phyloP scores from a whole-genome alignment of 2,113 vertebrate species.

The Scolopax mira region DNA sequence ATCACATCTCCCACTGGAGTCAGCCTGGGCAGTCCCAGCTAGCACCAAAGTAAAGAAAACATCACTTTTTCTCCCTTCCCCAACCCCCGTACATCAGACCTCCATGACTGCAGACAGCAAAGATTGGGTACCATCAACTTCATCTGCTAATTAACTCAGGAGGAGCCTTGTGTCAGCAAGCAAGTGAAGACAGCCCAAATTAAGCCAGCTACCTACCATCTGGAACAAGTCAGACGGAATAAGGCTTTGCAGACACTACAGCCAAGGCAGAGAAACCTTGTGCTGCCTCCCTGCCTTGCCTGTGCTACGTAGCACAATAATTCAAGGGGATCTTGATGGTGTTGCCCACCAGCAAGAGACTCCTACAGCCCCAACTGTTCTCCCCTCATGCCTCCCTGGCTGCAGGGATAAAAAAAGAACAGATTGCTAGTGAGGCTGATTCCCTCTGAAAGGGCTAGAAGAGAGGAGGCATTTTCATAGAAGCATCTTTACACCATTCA shows the following conservation, averaged over 20 bases:
- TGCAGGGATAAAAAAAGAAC: neutral
- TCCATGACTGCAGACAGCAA: neutral
- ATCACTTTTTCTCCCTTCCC: too few relatives aligned
- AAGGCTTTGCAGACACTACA: neutral
- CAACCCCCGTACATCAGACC: neutral
- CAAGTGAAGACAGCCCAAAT: neutral
- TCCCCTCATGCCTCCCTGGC: neutral
- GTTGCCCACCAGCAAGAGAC: too few relatives aligned
- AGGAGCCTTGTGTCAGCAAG: neutral
- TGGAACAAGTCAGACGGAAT: neutral
- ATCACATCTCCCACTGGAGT: neutral
- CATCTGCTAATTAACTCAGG: neutral
- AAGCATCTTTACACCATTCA: neutral
- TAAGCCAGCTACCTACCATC: neutral
- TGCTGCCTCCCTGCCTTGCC: neutral
- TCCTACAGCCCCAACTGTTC: too few relatives aligned
- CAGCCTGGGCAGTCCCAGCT: neutral
- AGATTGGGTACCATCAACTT: neutral
- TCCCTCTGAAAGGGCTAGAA: neutral
- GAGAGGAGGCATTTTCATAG: neutral
- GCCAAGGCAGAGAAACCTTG: neutral
- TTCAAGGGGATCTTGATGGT: neutral
- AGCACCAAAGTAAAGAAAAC: neutral
- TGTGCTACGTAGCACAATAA: neutral
- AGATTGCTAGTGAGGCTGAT: accelerated